phyloP scores from a whole-genome alignment of 2,113 vertebrate species.

The Poicephalus gulielmi region DNA sequence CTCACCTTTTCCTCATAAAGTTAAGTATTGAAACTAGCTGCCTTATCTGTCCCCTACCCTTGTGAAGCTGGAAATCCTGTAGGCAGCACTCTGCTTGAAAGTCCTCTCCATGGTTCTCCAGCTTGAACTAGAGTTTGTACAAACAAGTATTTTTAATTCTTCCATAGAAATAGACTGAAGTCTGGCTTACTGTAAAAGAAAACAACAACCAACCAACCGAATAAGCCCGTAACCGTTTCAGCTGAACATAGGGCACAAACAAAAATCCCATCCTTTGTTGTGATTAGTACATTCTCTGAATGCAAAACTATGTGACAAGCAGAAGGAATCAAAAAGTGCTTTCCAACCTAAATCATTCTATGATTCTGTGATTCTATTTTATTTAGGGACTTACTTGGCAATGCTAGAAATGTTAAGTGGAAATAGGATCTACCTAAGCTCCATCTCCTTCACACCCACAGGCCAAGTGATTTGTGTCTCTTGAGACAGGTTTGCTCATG shows the following conservation, averaged over 20 bases:
- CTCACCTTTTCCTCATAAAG: conserved; percentile 35
- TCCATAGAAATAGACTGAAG: neutral
- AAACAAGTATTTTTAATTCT: neutral
- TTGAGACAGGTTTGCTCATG: accelerated
- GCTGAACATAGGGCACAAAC: neutral
- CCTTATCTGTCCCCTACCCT: conserved; percentile 27
- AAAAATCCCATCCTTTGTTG: neutral
- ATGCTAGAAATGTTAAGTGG: neutral
- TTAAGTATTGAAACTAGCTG: neutral
- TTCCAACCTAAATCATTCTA: neutral
- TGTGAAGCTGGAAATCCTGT: conserved; percentile 19
- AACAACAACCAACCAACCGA: neutral
- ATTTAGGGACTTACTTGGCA: neutral
- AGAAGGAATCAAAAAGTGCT: neutral
- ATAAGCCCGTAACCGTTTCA: neutral
- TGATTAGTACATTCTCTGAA: neutral
- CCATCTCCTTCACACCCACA: neutral
- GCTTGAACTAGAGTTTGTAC: neutral
- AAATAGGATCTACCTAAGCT: neutral
- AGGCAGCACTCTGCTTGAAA: neutral
- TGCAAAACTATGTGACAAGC: neutral
- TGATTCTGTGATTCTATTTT: neutral
- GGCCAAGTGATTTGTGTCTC: neutral
- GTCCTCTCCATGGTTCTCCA: neutral
- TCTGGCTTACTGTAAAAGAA: neutral